phyloP scores from a whole-genome alignment of 2,797 vertebrate species.

The Lacerta agilis region DNA sequence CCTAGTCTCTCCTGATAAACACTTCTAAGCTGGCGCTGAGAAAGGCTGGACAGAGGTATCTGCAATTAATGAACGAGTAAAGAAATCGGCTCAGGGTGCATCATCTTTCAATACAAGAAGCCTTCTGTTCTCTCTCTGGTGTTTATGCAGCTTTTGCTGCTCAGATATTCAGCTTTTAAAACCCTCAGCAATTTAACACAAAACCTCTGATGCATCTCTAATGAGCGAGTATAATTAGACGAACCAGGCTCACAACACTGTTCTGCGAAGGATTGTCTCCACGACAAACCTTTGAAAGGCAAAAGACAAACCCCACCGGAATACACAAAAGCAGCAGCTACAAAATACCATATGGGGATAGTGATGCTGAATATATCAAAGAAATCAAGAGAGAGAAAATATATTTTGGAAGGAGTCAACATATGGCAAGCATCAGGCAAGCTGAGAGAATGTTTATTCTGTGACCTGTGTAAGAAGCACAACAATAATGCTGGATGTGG shows the following conservation, averaged over 20 bases:
- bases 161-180: conserved; percentile 64
- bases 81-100: conserved; percentile 21
- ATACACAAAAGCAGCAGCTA: conserved; percentile 58
- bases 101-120: conserved; percentile 25
- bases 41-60: conserved; percentile 1
- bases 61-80: conserved; percentile 23
- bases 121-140: conserved; percentile 50
- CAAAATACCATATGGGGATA: conserved; percentile 65
- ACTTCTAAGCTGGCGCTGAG: background rate
- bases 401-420: conserved; percentile 51
- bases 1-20: background rate
- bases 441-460: conserved; percentile 34
- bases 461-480: conserved; percentile 35
- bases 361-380: conserved; percentile 62
- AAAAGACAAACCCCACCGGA: conserved; percentile 58
- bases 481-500: background rate
- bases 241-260: conserved; percentile 40
- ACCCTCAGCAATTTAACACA: conserved; percentile 51
- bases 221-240: conserved; percentile 61
- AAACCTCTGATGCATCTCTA: conserved; percentile 54
- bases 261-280: conserved; percentile 43
- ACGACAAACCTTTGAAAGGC: conserved; percentile 63
- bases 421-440: conserved; percentile 62
- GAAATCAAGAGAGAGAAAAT: conserved; percentile 59
- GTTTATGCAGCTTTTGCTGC: conserved; percentile 49